Evolutionary conservation across 2,888 invertebrate genomes (phyloP).

Genomic region (Malthinus seriepunctatus): DNA sequence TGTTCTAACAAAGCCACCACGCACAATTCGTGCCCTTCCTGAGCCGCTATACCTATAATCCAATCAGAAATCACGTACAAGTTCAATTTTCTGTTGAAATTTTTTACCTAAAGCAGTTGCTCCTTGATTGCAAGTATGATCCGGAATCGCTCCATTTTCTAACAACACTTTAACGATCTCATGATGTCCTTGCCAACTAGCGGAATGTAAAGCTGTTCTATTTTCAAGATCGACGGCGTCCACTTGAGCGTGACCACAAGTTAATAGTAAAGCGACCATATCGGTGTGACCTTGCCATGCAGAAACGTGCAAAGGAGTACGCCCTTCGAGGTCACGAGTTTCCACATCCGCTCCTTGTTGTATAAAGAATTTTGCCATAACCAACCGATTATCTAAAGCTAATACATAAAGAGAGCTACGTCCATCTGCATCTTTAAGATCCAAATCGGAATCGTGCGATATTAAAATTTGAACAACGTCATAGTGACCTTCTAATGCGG

Average conservation of each 20-base stretch:
- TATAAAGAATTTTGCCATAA: conserved; percentile 81
- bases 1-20: conserved; percentile 81
- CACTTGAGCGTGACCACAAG: conserved; percentile 78
- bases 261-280: conserved; percentile 85
- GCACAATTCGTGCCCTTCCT: conserved; percentile 93
- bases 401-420: conserved; percentile 90
- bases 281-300: conserved; percentile 94
- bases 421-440: conserved; percentile 90
- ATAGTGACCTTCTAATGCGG: conserved; percentile 84
- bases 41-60: conserved; percentile 84
- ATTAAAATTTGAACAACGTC: conserved; percentile 74
- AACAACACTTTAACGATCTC: conserved; percentile 80
- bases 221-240: conserved; percentile 87
- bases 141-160: conserved; percentile 78
- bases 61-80: neutral
- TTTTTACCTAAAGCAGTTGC: conserved; percentile 82
- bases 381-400: conserved; percentile 82
- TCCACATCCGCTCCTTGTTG: conserved; percentile 83
- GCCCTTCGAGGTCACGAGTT: conserved; percentile 86
- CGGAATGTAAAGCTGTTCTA: conserved; percentile 90
- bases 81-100: neutral
- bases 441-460: conserved; percentile 78
- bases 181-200: conserved; percentile 94
- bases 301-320: conserved; percentile 87
- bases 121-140: conserved; percentile 93